These are phyloP conservation scores for Cheilosia pagana DNA, from an alignment of 2,888 invertebrate species.

Conservation along the genomic window DNA sequence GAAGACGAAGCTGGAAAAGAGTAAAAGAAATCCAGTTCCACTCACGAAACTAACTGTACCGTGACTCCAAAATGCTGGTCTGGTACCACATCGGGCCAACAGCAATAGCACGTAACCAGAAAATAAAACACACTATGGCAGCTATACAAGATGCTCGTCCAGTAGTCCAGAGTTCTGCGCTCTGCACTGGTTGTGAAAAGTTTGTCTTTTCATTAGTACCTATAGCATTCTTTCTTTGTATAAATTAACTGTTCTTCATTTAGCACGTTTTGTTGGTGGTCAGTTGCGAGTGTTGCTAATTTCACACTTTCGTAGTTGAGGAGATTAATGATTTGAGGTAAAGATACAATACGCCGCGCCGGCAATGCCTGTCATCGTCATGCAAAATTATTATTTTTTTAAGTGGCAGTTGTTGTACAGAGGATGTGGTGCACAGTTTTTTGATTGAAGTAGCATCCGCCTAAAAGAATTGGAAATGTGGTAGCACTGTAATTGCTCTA, in stretches of 20 bases:
- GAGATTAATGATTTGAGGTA: not conserved
- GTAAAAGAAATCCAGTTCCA: constrained; percentile 60
- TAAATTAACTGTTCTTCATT: constrained; percentile 54
- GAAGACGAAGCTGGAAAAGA: constrained; percentile 40
- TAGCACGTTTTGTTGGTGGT: constrained; percentile 29
- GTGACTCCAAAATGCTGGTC: constrained; percentile 58
- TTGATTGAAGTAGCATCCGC: no score
- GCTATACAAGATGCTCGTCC: not conserved
- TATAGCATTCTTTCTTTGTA: constrained; percentile 36
- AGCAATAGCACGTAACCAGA: constrained; percentile 24
- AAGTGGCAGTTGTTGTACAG: no score
- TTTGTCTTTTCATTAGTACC: constrained; percentile 52
- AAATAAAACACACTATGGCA: not conserved
- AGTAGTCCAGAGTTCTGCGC: not conserved
- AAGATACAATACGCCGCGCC: no score
- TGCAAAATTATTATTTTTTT: no score
- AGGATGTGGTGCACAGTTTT: no score
- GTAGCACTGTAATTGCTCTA: no score
- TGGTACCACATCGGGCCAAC: constrained; percentile 25
- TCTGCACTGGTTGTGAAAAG: constrained; percentile 24
- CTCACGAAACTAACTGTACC: constrained; percentile 62
- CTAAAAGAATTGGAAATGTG: no score
- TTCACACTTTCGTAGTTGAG: constrained; percentile 21
- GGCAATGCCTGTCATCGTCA: no score
- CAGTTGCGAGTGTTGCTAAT: constrained; percentile 26